A percentile compares a stretch with the other conserved stretches of the same genome.
phyloP scores from a whole-genome alignment of 2,888 invertebrate species.

The Epirrita christyi region DNA sequence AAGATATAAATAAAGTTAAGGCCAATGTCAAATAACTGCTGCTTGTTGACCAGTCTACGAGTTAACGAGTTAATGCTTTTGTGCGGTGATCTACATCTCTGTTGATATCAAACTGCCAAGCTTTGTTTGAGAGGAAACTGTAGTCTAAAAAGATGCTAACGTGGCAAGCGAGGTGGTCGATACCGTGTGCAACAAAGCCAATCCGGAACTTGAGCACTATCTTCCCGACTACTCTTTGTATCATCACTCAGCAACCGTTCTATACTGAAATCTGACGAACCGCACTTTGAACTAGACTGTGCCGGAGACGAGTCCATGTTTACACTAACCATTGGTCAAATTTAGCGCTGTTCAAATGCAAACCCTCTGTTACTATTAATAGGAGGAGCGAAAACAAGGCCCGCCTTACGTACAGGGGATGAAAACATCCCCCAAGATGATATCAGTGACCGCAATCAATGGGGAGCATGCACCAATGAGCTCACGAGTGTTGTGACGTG shows the following conservation, averaged over 20 bases:
- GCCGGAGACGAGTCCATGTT: constrained; percentile 67
- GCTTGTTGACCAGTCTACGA: neutral
- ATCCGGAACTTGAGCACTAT: constrained; percentile 58
- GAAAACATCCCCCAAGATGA: constrained; percentile 50
- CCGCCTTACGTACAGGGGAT: constrained; percentile 51
- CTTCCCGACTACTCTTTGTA: constrained; percentile 46
- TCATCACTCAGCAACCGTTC: constrained; percentile 85
- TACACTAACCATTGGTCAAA: constrained; percentile 37
- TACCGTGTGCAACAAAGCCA: constrained; percentile 91
- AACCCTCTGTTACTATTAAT: constrained; percentile 36
- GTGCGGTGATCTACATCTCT: neutral
- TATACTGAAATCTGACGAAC: constrained; percentile 84
- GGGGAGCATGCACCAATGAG: constrained; percentile 64
- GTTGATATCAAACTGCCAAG: neutral
- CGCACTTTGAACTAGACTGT: constrained; percentile 64
- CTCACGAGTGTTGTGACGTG: constrained; percentile 76
- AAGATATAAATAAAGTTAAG: constrained; percentile 48
- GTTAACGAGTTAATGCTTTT: no score
- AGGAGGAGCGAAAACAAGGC: constrained; percentile 47
- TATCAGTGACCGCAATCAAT: constrained; percentile 65
- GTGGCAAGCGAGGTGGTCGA: constrained; percentile 88
- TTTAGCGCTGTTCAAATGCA: constrained; percentile 26
- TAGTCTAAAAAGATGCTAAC: constrained; percentile 70
- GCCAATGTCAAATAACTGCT: neutral
- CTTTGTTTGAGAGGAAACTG: neutral